Conservation (phyloP, 2,797 vertebrate genomes). For the Trichosurus vulpecula region DNA sequence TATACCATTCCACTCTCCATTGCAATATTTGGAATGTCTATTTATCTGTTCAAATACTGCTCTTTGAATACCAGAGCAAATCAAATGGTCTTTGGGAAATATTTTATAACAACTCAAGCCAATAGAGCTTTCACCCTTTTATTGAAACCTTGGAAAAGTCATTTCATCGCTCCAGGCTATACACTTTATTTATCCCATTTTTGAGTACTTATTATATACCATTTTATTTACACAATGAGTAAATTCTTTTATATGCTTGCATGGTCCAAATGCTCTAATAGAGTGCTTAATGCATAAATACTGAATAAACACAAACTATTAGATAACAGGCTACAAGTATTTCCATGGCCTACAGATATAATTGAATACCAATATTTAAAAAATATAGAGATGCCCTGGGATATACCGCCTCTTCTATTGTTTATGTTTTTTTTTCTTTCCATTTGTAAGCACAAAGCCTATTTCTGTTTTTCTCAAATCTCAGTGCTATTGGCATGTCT, state of each 20-base stretch:
- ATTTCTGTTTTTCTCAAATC: neutral
- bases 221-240: neutral
- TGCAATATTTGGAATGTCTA: neutral
- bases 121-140: neutral
- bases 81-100: neutral
- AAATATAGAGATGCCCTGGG: neutral
- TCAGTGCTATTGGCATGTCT: neutral
- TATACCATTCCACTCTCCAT: neutral
- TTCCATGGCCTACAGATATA: neutral
- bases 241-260: neutral
- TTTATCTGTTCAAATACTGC: neutral
- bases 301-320: neutral
- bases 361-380: neutral
- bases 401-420: neutral
- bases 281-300: neutral
- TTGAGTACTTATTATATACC: neutral
- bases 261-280: neutral
- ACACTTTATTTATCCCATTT: neutral
- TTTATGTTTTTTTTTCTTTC: neutral
- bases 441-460: neutral
- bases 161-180: neutral
- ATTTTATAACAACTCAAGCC: neutral
- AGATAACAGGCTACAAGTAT: neutral
- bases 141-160: neutral
- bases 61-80: neutral